Base-by-base conservation (phyloP, 2,113 vertebrate species). In the western clawed frog (Xenopus tropicalis) region DNA sequence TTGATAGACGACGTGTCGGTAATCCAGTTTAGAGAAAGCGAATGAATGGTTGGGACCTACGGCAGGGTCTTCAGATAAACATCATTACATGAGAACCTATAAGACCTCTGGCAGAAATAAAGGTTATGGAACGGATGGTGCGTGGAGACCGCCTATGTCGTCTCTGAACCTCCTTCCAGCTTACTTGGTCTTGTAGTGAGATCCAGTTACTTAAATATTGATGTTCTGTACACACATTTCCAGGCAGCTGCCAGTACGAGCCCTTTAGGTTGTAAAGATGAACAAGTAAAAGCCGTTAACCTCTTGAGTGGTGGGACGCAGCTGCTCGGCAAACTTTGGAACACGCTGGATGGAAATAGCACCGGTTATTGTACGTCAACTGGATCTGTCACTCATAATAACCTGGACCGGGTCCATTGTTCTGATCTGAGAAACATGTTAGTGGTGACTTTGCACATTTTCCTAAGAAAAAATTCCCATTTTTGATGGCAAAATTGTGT, bases 161-260 rank as follows among this genome's bases (percentile, higher is more conserved):
- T 67, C 54, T 67, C 54, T 43, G 24, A 54, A 16, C 29, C 73
- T 63, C 73, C 66, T 69, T 59, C 51, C 72, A 62, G 66, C 73
- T 63, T 63, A 24, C 73, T 54, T 63, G 29, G 66, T 46, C 43
- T 76, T 69, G 73, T 69, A 76, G 66, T 69, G 52, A 43, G 73
- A 76, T 76, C 73, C 52, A 44, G 73, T 76, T 69, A 76, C 73
- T 76, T 76, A 76, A 76, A 76, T 76, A 76, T 76, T 76, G 73
- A 76, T 76, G 73, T 63, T 63, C 73, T 62, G 66, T 62, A 76
- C 20, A 44, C 44, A 56, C 61, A 63, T 61, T 76, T 63, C 66
- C 73, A 76, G 66, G 66, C 73, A 63, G 73, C 65, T 58, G 24
- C 58, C 67, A 56, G 24, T 42, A 61, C 23, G 66, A 12, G 25